phyloP scores from a whole-genome alignment of 2,113 vertebrate genomes.

The Xenopus tropicalis region UCB_Xtro_10.0 CM004451.2:66537501-66538000 shows the following conservation, averaged over 20 bases:
- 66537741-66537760: slow-evolving; percentile 91
- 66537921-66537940: slow-evolving; percentile 64
- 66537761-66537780: slow-evolving; percentile 82
- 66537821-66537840: slow-evolving; percentile 79
- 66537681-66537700: slow-evolving; percentile 90
- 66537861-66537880: slow-evolving; percentile 81
- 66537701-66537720: slow-evolving; percentile 97
- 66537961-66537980: slow-evolving; percentile 75
- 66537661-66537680: slow-evolving; percentile 82
- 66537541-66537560: no score
- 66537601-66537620: slow-evolving; percentile 67
- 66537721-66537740: slow-evolving; percentile 90
- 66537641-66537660: slow-evolving; percentile 84
- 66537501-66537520: no score
- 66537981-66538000: not conserved
- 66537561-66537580: not conserved
- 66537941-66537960: slow-evolving; percentile 69
- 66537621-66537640: slow-evolving; percentile 82
- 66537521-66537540: no score
- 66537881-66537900: slow-evolving; percentile 72
- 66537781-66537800: slow-evolving; percentile 94
- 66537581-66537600: not conserved
- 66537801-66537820: slow-evolving; percentile 85
- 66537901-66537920: slow-evolving; percentile 74
- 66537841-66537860: slow-evolving; percentile 80